A percentile compares a stretch with the other conserved stretches of the same genome.
Evolutionary conservation across 2,888 invertebrate genomes (phyloP).

Genomic region (Pseudanteris insignis): DNA sequence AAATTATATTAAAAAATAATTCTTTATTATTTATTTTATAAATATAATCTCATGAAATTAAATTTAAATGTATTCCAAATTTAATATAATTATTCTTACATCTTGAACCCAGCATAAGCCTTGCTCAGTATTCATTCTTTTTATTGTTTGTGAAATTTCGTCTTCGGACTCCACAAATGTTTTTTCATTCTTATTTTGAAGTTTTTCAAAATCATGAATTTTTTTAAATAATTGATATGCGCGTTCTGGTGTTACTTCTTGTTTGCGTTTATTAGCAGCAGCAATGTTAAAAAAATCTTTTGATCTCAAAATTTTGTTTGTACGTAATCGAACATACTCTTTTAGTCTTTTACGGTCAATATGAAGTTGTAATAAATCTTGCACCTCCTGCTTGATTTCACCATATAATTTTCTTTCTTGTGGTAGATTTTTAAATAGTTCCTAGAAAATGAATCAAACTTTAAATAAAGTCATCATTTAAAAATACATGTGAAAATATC

Average conservation of each 20-base stretch:
- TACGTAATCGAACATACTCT: constrained; percentile 60
- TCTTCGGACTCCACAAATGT: constrained; percentile 58
- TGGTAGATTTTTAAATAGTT: constrained; percentile 62
- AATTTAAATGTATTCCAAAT: neutral
- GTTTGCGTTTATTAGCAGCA: constrained; percentile 60
- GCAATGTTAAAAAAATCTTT: constrained; percentile 64
- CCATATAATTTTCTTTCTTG: constrained; percentile 64
- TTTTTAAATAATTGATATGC: constrained; percentile 60
- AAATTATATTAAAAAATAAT: neutral
- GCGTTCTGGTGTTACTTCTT: constrained; percentile 59
- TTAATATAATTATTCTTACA: constrained; percentile 43
- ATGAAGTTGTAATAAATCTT: constrained; percentile 61
- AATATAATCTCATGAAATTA: too few species aligned
- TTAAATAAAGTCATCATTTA: too few species aligned
- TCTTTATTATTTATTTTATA: too few species aligned
- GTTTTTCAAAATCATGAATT: constrained; percentile 60
- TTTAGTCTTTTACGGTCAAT: constrained; percentile 62
- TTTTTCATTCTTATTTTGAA: constrained; percentile 54
- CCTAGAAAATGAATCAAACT: too few species aligned
- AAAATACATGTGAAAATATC: too few species aligned
- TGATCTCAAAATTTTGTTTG: constrained; percentile 61
- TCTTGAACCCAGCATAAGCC: constrained; percentile 59
- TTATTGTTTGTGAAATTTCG: constrained; percentile 57
- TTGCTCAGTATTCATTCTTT: constrained; percentile 59
- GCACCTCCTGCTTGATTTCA: constrained; percentile 61